Percentiles rank a stretch among this genome's conserved stretches.
phyloP scores from a whole-genome alignment of 2,113 vertebrate genomes.

The Lepidothrix coronata region DNA sequence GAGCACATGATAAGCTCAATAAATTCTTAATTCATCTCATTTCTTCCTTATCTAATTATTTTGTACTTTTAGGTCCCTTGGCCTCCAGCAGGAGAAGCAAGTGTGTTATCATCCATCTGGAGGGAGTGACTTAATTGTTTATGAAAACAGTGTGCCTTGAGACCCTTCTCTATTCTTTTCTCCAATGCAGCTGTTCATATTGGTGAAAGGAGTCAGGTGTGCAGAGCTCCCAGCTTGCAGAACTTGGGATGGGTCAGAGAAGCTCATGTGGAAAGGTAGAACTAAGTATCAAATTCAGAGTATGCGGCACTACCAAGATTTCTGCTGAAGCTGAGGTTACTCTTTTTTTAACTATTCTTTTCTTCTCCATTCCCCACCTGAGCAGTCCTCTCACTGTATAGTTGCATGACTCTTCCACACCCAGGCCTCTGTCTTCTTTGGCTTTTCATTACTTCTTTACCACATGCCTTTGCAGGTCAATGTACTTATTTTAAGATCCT shows the following conservation, averaged over 20 bases:
- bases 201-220: neutral
- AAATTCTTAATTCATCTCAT: neutral
- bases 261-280: neutral
- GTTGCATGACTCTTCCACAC: neutral
- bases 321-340: neutral
- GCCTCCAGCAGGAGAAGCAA: neutral
- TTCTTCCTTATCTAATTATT: neutral
- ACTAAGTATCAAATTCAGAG: neutral
- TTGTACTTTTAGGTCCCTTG: neutral
- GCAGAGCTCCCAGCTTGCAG: neutral
- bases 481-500: neutral
- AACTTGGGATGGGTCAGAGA: fast-evolving
- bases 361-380: neutral
- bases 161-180: neutral
- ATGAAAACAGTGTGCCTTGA: neutral
- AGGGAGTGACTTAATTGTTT: neutral
- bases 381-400: neutral
- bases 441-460: neutral
- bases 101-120: neutral
- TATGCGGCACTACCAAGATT: neutral
- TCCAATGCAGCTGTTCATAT: neutral
- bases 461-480: neutral
- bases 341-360: too few relatives aligned
- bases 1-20: fast-evolving
- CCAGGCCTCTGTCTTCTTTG: neutral